Evolutionary conservation across 2,888 invertebrate genomes (phyloP), one percentile per base, ranked within the genome.

Genomic region (Tetragonula carbonaria): DNA sequence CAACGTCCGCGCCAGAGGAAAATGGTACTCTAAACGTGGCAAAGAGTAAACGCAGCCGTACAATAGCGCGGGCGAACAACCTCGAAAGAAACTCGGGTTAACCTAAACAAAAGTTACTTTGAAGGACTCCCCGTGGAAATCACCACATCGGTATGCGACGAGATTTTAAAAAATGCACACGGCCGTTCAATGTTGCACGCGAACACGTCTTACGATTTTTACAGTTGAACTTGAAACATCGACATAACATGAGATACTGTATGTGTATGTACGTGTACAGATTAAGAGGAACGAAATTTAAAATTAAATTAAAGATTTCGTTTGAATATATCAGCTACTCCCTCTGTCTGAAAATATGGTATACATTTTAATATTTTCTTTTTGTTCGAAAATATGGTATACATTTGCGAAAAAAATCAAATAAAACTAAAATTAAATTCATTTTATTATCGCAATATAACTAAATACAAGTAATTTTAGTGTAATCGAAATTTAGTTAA

Each of bases 41-140:
- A 77, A 83, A 86, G 89, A 87, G 63, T 78, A 75, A 76, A 78
- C 57, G 65, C 67, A 21, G 16, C 45, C 67, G 74, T 70, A 79
- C 83, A 80, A 80, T 72, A 23, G 50, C 57, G 53, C 16, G 33
- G 23, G 45, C 53, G 57, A 57, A 72, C 13, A 21, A 51, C 4
- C 21, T 65, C 51, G 65, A 81, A 28, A 57, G 68, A 57, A 73
- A 81, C 59, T 28, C 8, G 23, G 33, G 45, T 18, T 14, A 8
- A 13, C 8, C 28, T 5, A 57, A 53, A 51, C 77, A 53, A 59
- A 14, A 50, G 16, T 51, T 33, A 74, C 53, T 53, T 21, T 16
- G 51, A 63, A 16, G 21, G 18, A 21, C n/a, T 66, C 18, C 23
- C 14, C 23, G 38, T 18, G n/a, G 16, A 45, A 74, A 74, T 53